Conservation (phyloP, 2,113 vertebrate genomes). For the Gallinago undulata region DNA sequence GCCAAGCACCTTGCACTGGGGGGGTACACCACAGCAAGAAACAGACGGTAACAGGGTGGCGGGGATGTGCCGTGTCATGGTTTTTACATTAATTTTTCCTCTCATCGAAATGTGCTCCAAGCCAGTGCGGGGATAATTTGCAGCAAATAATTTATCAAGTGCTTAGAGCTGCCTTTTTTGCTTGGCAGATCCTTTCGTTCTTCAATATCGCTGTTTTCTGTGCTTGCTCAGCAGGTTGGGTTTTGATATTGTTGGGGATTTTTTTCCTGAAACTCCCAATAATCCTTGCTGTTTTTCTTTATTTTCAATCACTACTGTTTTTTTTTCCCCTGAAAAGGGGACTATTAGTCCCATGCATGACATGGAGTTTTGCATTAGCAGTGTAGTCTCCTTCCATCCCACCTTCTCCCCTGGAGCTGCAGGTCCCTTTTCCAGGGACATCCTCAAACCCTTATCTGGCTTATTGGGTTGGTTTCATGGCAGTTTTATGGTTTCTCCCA, state of each 20-base stretch:
- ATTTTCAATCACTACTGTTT: background rate
- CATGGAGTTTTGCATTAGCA: background rate
- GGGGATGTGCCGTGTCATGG: rapidly evolving
- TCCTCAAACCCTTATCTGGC: background rate
- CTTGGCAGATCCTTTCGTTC: background rate
- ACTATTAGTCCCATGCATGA: no score
- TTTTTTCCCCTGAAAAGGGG: background rate
- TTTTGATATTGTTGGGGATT: no score
- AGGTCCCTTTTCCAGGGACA: background rate
- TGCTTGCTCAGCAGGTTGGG: background rate
- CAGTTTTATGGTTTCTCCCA: background rate
- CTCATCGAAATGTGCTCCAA: background rate
- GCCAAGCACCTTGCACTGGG: rapidly evolving
- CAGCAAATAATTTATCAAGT: background rate
- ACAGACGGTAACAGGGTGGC: rapidly evolving
- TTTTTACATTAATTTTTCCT: background rate
- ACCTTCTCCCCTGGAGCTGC: background rate
- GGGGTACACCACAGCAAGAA: background rate
- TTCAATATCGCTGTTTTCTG: background rate
- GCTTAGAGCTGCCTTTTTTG: background rate
- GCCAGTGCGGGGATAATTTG: background rate
- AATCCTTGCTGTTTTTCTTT: background rate
- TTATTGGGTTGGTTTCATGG: background rate
- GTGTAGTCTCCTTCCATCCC: background rate
- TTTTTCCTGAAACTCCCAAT: background rate